Conservation (phyloP, 1,140 invertebrate species). For the Grapholita molesta region DNA sequence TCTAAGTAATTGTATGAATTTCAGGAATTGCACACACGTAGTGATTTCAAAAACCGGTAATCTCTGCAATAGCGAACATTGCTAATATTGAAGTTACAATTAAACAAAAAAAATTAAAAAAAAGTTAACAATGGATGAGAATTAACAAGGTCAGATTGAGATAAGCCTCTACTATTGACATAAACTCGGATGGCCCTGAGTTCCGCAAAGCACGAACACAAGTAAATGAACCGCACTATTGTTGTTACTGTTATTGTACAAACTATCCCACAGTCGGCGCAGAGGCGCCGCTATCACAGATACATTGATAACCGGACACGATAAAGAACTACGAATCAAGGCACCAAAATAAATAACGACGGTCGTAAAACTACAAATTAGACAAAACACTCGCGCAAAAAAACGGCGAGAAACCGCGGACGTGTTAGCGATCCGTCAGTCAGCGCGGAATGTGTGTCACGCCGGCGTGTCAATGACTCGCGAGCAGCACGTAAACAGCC, state of each 20-base stretch:
- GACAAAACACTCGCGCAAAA: conserved; percentile 32
- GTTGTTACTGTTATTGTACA: neutral
- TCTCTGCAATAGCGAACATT: neutral
- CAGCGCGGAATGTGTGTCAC: conserved; percentile 65
- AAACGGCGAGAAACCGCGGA: conserved; percentile 46
- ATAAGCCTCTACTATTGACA: conserved; percentile 6
- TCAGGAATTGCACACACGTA: neutral
- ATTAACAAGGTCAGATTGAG: neutral
- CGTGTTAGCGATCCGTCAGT: conserved; percentile 53
- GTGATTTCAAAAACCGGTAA: conserved; percentile 8
- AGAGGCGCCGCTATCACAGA: conserved; percentile 3
- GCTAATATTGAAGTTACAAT: neutral
- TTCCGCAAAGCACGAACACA: neutral
- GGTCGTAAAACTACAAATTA: conserved; percentile 22
- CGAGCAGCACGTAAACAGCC: conserved; percentile 56
- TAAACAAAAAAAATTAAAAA: neutral
- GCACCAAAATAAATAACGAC: conserved; percentile 30
- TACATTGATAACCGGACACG: conserved; percentile 17
- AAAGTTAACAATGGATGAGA: neutral
- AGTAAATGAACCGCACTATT: conserved; percentile 10
- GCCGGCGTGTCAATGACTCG: conserved; percentile 65
- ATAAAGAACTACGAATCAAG: conserved; percentile 20
- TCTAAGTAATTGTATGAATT: neutral
- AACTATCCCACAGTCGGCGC: conserved; percentile 3
- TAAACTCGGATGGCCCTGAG: neutral